Evolutionary conservation across 2,113 vertebrate genomes (phyloP).

Genomic region (Aphyosemion australe): DNA sequence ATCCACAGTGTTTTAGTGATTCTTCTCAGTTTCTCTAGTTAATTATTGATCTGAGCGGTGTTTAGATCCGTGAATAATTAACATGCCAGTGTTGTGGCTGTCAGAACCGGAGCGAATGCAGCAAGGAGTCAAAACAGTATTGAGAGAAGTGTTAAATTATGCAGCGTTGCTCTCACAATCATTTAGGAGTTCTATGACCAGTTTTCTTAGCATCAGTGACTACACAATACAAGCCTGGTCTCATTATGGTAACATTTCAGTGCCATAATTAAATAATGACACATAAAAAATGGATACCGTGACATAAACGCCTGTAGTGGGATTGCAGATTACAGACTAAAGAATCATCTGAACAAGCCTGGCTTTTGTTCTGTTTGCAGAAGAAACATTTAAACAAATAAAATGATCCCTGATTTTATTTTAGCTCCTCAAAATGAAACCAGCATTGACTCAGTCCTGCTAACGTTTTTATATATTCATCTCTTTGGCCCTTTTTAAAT

Average conservation of each 20-base stretch:
- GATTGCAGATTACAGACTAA: background rate
- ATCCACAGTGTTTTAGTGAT: slow-evolving; percentile 25
- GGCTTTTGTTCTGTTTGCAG: too few relatives aligned
- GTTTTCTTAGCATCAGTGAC: slow-evolving; percentile 17
- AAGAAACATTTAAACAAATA: too few relatives aligned
- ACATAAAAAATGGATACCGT: background rate
- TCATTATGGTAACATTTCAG: background rate
- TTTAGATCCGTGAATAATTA: slow-evolving; percentile 72
- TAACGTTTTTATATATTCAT: too few relatives aligned
- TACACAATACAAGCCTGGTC: background rate
- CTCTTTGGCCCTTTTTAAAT: background rate
- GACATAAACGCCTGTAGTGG: background rate
- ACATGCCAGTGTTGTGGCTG: slow-evolving; percentile 57
- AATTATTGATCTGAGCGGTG: slow-evolving; percentile 69
- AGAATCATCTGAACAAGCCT: background rate
- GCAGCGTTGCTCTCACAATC: slow-evolving; percentile 52
- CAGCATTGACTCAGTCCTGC: too few relatives aligned
- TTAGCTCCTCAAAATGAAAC: too few relatives aligned
- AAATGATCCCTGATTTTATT: too few relatives aligned
- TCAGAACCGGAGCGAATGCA: slow-evolving; percentile 47
- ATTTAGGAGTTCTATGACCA: slow-evolving; percentile 43
- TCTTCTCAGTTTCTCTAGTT: slow-evolving; percentile 53
- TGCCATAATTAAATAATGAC: background rate
- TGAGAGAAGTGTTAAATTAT: slow-evolving; percentile 71
- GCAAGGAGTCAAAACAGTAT: slow-evolving; percentile 70